A percentile compares a stretch with the other conserved stretches of the same genome.
These are phyloP conservation scores for Emydoidea blandingii DNA, from an alignment of 2,797 vertebrate species.

Conservation along the genomic window DNA sequence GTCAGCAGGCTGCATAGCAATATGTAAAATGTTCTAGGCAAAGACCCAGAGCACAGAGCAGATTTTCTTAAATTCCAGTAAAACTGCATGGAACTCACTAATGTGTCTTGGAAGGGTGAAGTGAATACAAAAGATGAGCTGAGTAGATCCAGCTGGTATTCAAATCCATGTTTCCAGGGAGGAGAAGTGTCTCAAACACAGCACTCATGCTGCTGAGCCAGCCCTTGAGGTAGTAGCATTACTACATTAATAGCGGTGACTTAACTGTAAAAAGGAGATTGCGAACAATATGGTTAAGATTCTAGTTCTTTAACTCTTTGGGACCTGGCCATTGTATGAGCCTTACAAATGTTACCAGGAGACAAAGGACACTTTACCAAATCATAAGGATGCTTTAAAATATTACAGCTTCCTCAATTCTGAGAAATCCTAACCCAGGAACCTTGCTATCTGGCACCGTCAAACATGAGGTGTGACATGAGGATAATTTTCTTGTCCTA, in stretches of 20 bases:
- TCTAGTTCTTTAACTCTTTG: neutral
- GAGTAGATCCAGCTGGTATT: neutral
- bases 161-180: neutral
- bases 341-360: neutral
- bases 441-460: neutral
- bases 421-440: neutral
- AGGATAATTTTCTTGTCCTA: neutral
- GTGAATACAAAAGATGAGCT: neutral
- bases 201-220: neutral
- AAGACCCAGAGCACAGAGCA: rapidly evolving
- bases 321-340: neutral
- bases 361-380: neutral
- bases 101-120: rapidly evolving
- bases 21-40: rapidly evolving
- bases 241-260: rapidly evolving
- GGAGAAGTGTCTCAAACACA: neutral
- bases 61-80: rapidly evolving
- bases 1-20: rapidly evolving
- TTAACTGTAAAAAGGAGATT: neutral
- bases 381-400: neutral
- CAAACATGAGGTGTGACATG: neutral
- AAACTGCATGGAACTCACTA: rapidly evolving
- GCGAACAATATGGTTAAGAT: neutral
- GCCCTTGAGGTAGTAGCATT: rapidly evolving
- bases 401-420: neutral